phyloP scores from a whole-genome alignment of 2,113 vertebrate species.

The Calcarius ornatus region DNA sequence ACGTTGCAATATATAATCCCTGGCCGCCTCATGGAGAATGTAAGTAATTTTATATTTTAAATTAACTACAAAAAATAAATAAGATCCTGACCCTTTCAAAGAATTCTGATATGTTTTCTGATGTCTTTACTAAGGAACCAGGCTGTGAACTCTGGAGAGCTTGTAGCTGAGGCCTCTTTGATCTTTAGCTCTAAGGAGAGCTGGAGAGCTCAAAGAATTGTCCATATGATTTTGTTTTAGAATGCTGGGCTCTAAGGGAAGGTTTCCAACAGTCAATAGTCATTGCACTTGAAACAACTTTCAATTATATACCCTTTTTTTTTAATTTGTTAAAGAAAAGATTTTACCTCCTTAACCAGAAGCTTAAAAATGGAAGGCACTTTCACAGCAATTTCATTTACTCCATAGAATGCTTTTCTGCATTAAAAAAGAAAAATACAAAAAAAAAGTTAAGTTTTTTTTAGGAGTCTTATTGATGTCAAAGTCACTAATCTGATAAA shows the following conservation, averaged over 20 bases:
- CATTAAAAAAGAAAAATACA: neutral
- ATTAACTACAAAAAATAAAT: neutral
- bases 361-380: conserved; percentile 99
- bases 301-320: fast-evolving
- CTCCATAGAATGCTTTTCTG: conserved; percentile 93
- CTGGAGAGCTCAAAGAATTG: neutral
- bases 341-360: conserved; percentile 95
- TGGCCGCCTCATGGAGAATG: neutral
- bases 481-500: neutral
- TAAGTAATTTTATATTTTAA: neutral
- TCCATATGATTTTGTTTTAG: neutral
- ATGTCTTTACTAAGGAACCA: neutral
- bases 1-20: neutral
- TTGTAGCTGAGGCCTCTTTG: neutral
- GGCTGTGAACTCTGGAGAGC: neutral
- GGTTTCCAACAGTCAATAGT: neutral
- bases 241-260: neutral
- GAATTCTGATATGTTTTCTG: neutral
- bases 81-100: neutral
- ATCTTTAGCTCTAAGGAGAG: neutral
- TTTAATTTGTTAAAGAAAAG: neutral
- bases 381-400: conserved; percentile 98
- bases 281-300: neutral
- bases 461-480: neutral
- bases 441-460: neutral